These are phyloP conservation scores for Phenganax marumi DNA, from an alignment of 92 coral and sea anemone genomes.

Conservation along the genomic window DNA sequence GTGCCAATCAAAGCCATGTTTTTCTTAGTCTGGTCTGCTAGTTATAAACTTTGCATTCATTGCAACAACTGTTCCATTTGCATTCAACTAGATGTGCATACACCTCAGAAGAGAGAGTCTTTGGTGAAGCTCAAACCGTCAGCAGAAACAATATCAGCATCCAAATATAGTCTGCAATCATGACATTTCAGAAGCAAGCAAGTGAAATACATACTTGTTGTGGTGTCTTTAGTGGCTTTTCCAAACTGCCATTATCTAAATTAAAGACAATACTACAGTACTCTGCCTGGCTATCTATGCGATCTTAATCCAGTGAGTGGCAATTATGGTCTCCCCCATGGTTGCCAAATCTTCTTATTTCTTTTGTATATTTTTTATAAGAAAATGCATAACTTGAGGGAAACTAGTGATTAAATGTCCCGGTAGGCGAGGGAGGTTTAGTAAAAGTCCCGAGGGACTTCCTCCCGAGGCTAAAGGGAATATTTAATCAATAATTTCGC, in stretches of 20 bases:
- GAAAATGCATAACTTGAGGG: too few species aligned
- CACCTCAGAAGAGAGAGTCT: too few species aligned
- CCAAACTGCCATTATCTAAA: slow-evolving; percentile 47
- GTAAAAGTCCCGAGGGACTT: too few species aligned
- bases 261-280: neutral
- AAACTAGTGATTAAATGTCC: too few species aligned
- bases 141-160: neutral
- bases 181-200: neutral
- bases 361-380: too few species aligned
- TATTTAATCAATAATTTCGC: too few species aligned
- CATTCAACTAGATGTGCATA: too few species aligned
- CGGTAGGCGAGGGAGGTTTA: too few species aligned
- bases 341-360: neutral
- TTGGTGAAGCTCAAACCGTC: neutral
- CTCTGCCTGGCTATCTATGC: neutral
- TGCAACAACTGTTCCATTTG: too few species aligned
- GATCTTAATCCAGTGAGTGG: too few species aligned
- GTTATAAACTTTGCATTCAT: too few species aligned
- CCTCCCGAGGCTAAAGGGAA: too few species aligned
- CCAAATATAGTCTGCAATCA: neutral
- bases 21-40: neutral
- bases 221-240: slow-evolving; percentile 66
- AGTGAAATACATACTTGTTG: slow-evolving; percentile 63
- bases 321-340: neutral
- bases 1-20: neutral